Evolutionary conservation across 2,113 vertebrate species (phyloP).

Genomic region (Aviceda subcristata): DNA sequence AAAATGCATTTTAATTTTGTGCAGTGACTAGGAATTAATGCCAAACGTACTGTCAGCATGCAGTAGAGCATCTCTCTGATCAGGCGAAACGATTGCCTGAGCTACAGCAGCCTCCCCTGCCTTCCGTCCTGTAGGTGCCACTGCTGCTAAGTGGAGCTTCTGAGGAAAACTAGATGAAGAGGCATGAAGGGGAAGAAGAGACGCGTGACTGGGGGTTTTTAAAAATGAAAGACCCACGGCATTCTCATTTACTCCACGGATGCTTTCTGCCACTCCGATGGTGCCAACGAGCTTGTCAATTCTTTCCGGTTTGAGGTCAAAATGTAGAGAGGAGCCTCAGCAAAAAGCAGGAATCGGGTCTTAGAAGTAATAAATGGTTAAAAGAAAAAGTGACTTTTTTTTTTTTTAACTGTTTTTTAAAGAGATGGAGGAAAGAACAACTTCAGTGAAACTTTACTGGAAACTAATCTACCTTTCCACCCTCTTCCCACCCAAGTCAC

Average conservation of each 20-base stretch:
- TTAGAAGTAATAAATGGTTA: not conserved
- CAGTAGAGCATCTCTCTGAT: constrained; percentile 52
- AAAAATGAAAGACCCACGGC: not conserved
- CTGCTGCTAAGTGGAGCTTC: constrained; percentile 60
- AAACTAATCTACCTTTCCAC: not conserved
- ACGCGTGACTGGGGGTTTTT: not conserved
- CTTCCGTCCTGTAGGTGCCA: constrained; percentile 64
- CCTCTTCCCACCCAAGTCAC: not conserved
- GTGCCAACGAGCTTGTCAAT: not conserved
- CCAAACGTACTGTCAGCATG: constrained; percentile 51
- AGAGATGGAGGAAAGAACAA: not conserved
- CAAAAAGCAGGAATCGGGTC: not conserved
- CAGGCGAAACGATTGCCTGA: constrained; percentile 8
- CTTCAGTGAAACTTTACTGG: not conserved
- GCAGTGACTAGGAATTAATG: constrained; percentile 58
- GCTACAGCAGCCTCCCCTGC: constrained; percentile 26
- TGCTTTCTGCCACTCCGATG: not conserved
- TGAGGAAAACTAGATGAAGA: constrained; percentile 33
- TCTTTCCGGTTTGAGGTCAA: not conserved
- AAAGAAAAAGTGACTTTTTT: not conserved
- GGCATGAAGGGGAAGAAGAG: not conserved
- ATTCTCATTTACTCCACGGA: not conserved
- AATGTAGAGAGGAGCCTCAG: not conserved
- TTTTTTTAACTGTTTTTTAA: not conserved
- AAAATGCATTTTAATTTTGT: constrained; percentile 67